Evolutionary conservation across 2,113 vertebrate genomes (phyloP).

Genomic region (Arizona elegans): DNA sequence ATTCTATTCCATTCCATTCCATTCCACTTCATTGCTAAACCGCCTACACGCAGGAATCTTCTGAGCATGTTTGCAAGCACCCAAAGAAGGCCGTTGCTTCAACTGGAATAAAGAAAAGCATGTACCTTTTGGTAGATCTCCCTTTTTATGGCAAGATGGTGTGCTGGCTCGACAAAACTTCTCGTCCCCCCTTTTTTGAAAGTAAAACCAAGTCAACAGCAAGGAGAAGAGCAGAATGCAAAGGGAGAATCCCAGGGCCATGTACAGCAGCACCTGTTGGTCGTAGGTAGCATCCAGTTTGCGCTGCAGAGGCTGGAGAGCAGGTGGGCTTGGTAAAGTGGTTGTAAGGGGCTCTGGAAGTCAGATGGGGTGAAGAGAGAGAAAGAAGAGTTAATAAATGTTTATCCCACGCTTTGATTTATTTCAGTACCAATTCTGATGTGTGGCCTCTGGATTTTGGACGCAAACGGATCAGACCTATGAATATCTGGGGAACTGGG

Average conservation of each 20-base stretch:
- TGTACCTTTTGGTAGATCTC: slow-evolving; percentile 59
- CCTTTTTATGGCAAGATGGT: fast-evolving
- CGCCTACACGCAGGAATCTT: too few relatives aligned
- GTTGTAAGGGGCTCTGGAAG: background rate
- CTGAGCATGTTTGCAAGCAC: background rate
- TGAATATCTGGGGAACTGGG: background rate
- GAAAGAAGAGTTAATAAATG: background rate
- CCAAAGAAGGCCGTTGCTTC: background rate
- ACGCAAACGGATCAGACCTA: background rate
- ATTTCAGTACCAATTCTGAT: background rate
- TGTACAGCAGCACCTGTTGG: slow-evolving; percentile 46
- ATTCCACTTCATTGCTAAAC: too few relatives aligned
- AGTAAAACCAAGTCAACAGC: slow-evolving; percentile 60
- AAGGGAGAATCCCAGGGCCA: slow-evolving; percentile 67
- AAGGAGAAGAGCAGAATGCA: slow-evolving; percentile 66
- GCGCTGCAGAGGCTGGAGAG: background rate
- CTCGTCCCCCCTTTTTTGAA: slow-evolving; percentile 42
- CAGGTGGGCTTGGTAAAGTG: background rate
- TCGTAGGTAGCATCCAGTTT: background rate
- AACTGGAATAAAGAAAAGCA: background rate
- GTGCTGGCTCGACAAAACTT: background rate
- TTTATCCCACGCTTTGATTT: background rate
- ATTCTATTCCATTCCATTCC: too few relatives aligned
- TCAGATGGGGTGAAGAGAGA: background rate
- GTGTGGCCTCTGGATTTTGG: background rate